These are phyloP conservation scores for Alexandromys fortis DNA, from an alignment of 2,113 vertebrate genomes.

Conservation along the genomic window DNA sequence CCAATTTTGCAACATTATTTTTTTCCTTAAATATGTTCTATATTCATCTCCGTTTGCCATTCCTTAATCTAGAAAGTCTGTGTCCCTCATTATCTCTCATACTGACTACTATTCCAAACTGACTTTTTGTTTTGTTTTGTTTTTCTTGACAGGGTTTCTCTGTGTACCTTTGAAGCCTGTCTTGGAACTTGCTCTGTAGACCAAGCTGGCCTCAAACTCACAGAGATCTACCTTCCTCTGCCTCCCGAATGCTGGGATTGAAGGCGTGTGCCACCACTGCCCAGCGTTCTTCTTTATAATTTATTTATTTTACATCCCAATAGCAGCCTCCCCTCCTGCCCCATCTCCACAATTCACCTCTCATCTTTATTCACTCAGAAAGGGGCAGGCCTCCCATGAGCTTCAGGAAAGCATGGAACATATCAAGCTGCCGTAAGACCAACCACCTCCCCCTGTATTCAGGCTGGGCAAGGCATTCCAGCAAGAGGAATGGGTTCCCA, in stretches of 20 bases:
- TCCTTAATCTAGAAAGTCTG: not conserved
- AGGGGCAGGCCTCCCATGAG: not conserved
- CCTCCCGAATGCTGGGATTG: too few relatives aligned
- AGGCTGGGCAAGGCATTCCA: not conserved
- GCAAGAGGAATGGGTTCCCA: not conserved
- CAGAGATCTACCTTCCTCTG: too few relatives aligned
- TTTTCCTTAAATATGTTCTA: conserved; percentile 38
- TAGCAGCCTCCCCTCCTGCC: not conserved
- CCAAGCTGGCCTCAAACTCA: too few relatives aligned
- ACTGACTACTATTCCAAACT: not conserved
- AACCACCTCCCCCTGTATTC: not conserved
- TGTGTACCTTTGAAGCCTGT: too few relatives aligned
- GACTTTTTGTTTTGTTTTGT: not conserved
- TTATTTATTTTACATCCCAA: not conserved
- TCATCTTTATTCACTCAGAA: not conserved
- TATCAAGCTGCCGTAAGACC: not conserved
- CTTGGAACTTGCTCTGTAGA: too few relatives aligned
- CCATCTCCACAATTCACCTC: not conserved
- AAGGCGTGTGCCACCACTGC: too few relatives aligned
- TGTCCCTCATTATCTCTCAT: conserved; percentile 10
- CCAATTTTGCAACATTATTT: not conserved
- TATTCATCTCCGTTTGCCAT: not conserved
- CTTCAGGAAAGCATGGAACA: not conserved
- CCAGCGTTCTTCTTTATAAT: too few relatives aligned
- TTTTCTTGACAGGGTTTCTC: too few relatives aligned